Conservation (phyloP, 2,113 vertebrate genomes). For the Brachyistius frenatus region DNA sequence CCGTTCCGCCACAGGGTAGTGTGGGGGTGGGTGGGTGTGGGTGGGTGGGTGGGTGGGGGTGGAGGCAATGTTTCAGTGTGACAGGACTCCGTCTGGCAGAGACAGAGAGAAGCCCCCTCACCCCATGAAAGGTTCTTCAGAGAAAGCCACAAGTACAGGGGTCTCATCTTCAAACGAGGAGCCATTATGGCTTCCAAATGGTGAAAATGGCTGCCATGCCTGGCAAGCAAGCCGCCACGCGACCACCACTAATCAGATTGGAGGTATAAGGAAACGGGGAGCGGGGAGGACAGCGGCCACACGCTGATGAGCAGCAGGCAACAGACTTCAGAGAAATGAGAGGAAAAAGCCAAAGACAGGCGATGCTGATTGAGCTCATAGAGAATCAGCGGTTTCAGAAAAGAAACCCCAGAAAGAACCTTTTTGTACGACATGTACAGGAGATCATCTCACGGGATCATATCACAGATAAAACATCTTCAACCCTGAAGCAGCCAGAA, state of each 20-base stretch:
- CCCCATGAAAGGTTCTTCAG: constrained; percentile 77
- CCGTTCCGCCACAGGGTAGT: constrained; percentile 42
- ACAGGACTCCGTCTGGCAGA: constrained; percentile 71
- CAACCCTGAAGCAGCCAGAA: not conserved
- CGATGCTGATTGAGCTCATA: constrained; percentile 7
- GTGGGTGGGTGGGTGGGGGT: constrained; percentile 36
- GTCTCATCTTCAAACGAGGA: constrained; percentile 81
- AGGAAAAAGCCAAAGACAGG: constrained; percentile 44
- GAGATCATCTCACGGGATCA: constrained; percentile 28
- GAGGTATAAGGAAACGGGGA: constrained; percentile 66
- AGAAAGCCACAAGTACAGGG: constrained; percentile 86
- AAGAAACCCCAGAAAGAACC: constrained; percentile 18
- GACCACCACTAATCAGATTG: constrained; percentile 77
- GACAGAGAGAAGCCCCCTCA: constrained; percentile 77
- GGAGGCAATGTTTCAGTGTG: constrained; percentile 48
- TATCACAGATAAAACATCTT: constrained; percentile 17
- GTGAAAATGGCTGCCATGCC: constrained; percentile 78
- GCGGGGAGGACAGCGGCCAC: constrained; percentile 62
- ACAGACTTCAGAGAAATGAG: constrained; percentile 46
- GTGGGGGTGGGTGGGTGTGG: constrained; percentile 21
- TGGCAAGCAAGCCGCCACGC: constrained; percentile 62
- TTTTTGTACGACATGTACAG: constrained; percentile 7
- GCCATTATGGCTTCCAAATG: constrained; percentile 83
- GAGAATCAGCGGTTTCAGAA: constrained; percentile 48
- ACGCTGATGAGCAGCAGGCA: constrained; percentile 74